Evolutionary conservation across 2,113 vertebrate species (phyloP).

Genomic region (Catharus fuscescens): DNA sequence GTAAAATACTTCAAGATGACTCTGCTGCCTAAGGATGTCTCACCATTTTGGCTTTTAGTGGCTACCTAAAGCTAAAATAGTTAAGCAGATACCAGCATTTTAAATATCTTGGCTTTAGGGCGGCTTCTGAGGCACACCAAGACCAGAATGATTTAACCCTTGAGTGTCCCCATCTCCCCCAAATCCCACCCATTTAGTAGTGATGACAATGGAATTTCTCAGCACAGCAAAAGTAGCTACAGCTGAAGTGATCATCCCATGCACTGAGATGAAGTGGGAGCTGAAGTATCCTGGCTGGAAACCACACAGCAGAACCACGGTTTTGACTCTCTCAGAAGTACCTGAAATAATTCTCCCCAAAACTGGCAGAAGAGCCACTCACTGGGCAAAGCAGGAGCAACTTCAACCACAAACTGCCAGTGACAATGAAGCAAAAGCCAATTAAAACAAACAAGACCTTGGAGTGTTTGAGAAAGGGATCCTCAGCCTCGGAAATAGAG

Average conservation of each 20-base stretch:
- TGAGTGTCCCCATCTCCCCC: fast-evolving
- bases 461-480: background rate
- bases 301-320: fast-evolving
- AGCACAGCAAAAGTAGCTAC: background rate
- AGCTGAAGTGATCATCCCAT: background rate
- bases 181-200: background rate
- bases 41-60: conserved; percentile 13
- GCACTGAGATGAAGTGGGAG: fast-evolving
- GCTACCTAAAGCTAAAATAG: background rate
- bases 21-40: conserved; percentile 30
- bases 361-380: background rate
- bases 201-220: background rate
- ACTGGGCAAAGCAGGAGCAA: background rate
- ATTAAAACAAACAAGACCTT: background rate
- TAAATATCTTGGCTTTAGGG: background rate
- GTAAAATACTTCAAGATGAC: conserved; percentile 22
- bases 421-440: background rate
- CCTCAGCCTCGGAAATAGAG: background rate
- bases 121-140: background rate
- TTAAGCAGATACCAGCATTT: background rate
- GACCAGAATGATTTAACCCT: background rate
- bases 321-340: fast-evolving
- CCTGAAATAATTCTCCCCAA: background rate
- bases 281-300: background rate
- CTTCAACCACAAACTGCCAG: fast-evolving